Base-by-base conservation (phyloP, 1,140 invertebrate genomes). In the Rhynchophorus ferrugineus region DNA sequence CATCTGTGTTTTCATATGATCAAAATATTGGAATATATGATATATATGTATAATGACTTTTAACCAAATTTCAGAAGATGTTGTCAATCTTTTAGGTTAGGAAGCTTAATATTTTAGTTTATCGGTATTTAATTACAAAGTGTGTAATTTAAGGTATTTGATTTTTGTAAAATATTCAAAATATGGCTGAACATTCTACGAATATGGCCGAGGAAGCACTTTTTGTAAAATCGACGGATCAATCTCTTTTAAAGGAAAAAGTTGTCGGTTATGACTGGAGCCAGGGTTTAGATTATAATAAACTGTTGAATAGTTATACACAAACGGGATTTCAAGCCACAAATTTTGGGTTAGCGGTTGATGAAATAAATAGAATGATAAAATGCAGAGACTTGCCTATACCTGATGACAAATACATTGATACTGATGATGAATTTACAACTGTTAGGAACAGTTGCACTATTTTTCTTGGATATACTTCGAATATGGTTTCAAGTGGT, bases 401-500 rank as follows among this genome's bases (percentile, higher is more conserved):
- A 3, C 72, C 75, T 0, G 72, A 77, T 59, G 84, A 89, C 60
- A 75, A 79, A 55, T 86, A 88, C 62, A 61, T 65, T 0, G 78
- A 82, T 57, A 83, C 87, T 69, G 81, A 85, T 17, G 90, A 93
- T 66, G 75, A 81, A 37, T 91, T 88, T 70, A 89, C 90, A 29
- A 79, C 75, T 63, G 77, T 87, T 41, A 82, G 81, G 62, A 80
- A 71, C 39, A 87, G 84, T 50, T 98, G 95, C 69, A 98, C 95
- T 3, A 92, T 99, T 66, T 99, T 99, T 71, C 72, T 99, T 46
- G 95, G 95, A 0, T 99, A 89, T 68, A 99, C 97, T 3, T 99
- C 95, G 0, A 99, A 99, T 69, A 87, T 99, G 77, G 87, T 94
- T 7, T 98, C 95, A 0, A 90, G 87, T 48, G 97, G 97, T 14